Evolutionary conservation across 2,797 vertebrate species (phyloP), one percentile per base, ranked within the genome.

Genomic region (Apogon hyalosoma): DNA sequence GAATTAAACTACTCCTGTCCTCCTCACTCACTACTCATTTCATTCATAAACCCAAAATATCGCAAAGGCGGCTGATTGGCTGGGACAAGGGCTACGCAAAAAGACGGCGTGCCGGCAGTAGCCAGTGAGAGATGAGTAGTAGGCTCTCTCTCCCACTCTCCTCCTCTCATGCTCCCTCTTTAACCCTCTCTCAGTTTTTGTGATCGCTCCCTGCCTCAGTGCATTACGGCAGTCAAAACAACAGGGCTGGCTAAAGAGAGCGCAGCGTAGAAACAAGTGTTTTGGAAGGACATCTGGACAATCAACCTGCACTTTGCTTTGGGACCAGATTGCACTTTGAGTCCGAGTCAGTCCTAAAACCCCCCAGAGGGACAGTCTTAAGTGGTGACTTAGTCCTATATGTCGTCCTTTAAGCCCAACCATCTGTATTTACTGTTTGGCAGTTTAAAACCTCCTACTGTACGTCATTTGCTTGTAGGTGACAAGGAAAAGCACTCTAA

Each of bases 11-110:
- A 65, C 81, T 86, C 79, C 82, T 43, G 77, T 76, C 75, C 80
- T 75, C 77, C 82, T 83, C 80, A 58, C 82, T 84, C 77, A 83
- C 79, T 84, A 69, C 69, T 79, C 71, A 15, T 56, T 87, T 89
- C 91, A 92, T 92, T 92, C 91, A 92, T 76, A 90, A 92, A 84
- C 84, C 90, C 83, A 87, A 92, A 92, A 91, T 88, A 65, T 81
- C 68, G 62, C 64, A 57, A 40, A 45, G 67, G 74, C 48, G 49
- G 40, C 67, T 14, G 59, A 91, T 92, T 90, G 90, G 92, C 80
- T 68, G 51, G 39, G 14, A 55, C 51, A n/a, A 18, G 41, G 13
- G 31, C 54, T 4, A 75, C 86, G 86, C 80, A 81, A 87, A 90
- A 91, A 84, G 75, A 88, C 86, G 80, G 24, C 75, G 66, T 47